Conservation (phyloP, 2,797 vertebrate genomes). For the Philypnodon macrostomus region DNA sequence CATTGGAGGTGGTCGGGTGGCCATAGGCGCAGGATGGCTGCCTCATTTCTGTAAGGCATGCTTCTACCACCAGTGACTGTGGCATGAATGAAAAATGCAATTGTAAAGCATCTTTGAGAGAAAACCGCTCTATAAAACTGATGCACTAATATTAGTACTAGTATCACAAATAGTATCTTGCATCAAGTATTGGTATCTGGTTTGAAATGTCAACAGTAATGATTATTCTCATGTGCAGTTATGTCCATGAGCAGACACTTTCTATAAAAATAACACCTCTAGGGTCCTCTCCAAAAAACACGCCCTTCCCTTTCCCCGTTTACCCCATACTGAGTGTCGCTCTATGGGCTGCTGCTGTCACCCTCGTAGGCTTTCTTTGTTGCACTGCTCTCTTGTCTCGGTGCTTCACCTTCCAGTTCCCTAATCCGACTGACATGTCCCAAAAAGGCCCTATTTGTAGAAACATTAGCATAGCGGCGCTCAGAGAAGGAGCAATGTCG, state of each 20-base stretch:
- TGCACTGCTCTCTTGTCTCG: conserved; percentile 34
- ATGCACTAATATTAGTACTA: conserved; percentile 13
- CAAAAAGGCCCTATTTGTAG: conserved; percentile 45
- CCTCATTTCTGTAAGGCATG: no score
- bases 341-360: conserved; percentile 49
- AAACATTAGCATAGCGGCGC: conserved; percentile 32
- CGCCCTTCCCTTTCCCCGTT: background rate
- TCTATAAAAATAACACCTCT: conserved; percentile 38
- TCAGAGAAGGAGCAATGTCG: conserved; percentile 35
- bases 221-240: conserved; percentile 12
- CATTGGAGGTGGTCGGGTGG: no score
- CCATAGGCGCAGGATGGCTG: no score
- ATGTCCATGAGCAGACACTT: conserved; percentile 40
- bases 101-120: no score
- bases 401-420: conserved; percentile 32
- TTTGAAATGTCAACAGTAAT: no score
- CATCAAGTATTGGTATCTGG: no score
- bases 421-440: conserved; percentile 58
- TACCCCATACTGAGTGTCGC: conserved; percentile 21
- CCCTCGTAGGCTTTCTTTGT: conserved; percentile 39
- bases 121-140: no score
- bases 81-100: no score
- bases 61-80: no score
- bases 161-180: no score
- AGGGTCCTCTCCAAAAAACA: conserved; percentile 28